phyloP scores from a whole-genome alignment of 2,797 vertebrate genomes.

The Peromyscus aztecus region DNA sequence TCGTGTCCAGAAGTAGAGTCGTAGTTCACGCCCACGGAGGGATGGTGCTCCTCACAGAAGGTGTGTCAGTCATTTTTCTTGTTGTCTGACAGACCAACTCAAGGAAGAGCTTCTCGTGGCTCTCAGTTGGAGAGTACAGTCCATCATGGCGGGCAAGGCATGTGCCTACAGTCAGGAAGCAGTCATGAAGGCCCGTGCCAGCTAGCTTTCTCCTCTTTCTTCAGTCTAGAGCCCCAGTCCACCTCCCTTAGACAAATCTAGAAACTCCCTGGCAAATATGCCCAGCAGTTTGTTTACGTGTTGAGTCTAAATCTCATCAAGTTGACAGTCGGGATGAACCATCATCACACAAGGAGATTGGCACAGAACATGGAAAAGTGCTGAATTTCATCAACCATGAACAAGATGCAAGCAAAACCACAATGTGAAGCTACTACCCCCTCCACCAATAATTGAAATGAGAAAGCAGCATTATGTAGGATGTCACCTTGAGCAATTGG shows the following conservation, averaged over 20 bases:
- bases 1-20: neutral
- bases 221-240: neutral
- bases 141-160: neutral
- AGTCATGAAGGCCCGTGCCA: neutral
- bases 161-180: neutral
- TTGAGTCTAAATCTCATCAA: neutral
- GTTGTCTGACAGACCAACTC: neutral
- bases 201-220: neutral
- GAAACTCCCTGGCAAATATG: neutral
- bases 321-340: neutral
- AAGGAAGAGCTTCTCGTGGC: neutral
- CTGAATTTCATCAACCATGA: rapidly evolving
- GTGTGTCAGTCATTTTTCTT: neutral
- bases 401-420: neutral
- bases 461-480: neutral
- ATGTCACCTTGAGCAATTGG: neutral
- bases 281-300: neutral
- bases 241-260: neutral
- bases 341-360: neutral
- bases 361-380: rapidly evolving
- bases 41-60: neutral
- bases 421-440: neutral
- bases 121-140: neutral
- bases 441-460: neutral
- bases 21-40: neutral